Percentiles rank a stretch among this genome's conserved stretches.
These are phyloP conservation scores for Dryobota labecula DNA, from an alignment of 2,888 invertebrate genomes.

Conservation along the genomic window DNA sequence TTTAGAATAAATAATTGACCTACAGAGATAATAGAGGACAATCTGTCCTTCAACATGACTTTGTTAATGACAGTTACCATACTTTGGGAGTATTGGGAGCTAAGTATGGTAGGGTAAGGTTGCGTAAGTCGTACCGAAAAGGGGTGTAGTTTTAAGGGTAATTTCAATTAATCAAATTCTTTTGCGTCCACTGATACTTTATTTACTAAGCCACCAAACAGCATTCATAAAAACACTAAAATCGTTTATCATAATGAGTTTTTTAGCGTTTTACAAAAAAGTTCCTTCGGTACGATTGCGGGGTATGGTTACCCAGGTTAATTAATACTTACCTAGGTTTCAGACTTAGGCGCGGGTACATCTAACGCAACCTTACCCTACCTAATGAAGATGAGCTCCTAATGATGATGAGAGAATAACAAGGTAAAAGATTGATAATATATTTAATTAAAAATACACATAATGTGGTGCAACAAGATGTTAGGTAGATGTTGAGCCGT, in stretches of 20 bases:
- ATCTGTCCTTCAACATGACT: not conserved
- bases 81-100: not conserved
- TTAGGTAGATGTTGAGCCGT: too few relatives aligned
- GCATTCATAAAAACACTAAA: not conserved
- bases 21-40: not conserved
- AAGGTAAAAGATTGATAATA: too few relatives aligned
- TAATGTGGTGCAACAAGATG: too few relatives aligned
- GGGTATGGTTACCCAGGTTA: not conserved
- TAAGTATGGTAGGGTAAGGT: not conserved
- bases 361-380: not conserved
- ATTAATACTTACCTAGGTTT: not conserved
- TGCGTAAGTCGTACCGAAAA: not conserved
- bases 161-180: not conserved
- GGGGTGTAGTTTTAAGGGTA: not conserved
- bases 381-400: too few relatives aligned
- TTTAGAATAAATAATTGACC: conserved; percentile 3
- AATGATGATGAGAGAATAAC: too few relatives aligned
- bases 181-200: not conserved
- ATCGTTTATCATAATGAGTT: not conserved
- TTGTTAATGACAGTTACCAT: not conserved
- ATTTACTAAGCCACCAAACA: not conserved
- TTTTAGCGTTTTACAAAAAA: not conserved
- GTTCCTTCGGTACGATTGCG: not conserved
- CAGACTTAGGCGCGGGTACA: not conserved
- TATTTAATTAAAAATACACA: too few relatives aligned